A percentile compares a stretch with the other conserved stretches of the same genome.
phyloP scores from a whole-genome alignment of 2,113 vertebrate genomes.

The Pseudorasbora parva region DNA sequence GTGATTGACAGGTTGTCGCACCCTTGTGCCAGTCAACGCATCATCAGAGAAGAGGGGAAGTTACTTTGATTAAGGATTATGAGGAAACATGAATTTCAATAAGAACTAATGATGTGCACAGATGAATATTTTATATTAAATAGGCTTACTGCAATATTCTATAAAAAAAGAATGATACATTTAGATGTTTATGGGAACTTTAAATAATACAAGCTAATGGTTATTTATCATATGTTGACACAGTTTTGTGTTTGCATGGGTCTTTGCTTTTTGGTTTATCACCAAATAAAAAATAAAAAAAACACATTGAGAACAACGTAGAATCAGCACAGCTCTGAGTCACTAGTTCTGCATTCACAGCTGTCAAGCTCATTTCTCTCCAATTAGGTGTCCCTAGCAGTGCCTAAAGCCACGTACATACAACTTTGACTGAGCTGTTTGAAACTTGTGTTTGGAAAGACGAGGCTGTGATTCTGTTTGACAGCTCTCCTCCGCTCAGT shows the following conservation, averaged over 20 bases:
- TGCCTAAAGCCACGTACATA: not conserved
- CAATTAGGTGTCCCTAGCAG: constrained; percentile 38
- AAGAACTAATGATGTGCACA: too few species aligned
- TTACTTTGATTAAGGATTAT: too few species aligned
- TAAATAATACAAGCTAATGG: too few species aligned
- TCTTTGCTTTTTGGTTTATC: not conserved
- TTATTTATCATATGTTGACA: not conserved
- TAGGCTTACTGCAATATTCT: too few species aligned
- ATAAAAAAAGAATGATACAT: too few species aligned
- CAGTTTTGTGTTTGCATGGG: not conserved
- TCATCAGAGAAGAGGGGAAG: too few species aligned
- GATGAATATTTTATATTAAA: too few species aligned
- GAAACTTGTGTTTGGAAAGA: constrained; percentile 37
- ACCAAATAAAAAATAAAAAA: constrained; percentile 19
- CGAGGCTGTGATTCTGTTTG: constrained; percentile 54
- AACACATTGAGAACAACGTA: not conserved
- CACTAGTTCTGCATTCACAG: constrained; percentile 6
- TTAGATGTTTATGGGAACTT: too few species aligned
- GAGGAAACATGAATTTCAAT: too few species aligned
- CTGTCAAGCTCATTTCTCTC: constrained; percentile 38
- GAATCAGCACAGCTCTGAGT: constrained; percentile 8
- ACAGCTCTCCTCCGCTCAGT: constrained; percentile 48
- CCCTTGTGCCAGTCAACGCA: too few species aligned
- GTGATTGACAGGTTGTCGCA: too few species aligned
- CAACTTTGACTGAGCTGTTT: constrained; percentile 15